Percentiles rank a stretch among this genome's conserved stretches.
Evolutionary conservation across 2,113 vertebrate genomes (phyloP).

Genomic region (Erpornis zantholeuca): DNA sequence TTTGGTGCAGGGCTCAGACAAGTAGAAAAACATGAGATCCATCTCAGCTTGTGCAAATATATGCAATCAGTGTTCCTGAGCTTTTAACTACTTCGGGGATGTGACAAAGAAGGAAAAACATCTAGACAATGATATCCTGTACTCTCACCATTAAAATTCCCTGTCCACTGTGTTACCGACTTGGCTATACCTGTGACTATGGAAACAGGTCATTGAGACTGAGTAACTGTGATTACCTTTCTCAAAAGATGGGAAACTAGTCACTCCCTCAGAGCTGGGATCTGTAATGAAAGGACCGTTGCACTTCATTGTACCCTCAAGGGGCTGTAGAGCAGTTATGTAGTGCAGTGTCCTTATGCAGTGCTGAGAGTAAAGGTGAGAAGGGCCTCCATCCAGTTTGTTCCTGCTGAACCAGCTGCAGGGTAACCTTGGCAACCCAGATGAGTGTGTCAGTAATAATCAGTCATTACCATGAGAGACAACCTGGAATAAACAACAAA

Average conservation of each 20-base stretch:
- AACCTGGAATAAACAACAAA: not conserved
- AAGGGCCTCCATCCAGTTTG: not conserved
- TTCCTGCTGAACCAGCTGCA: not conserved
- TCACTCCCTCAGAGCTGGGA: not conserved
- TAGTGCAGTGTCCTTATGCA: not conserved
- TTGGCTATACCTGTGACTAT: not conserved
- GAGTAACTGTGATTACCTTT: not conserved
- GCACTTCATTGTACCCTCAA: not conserved
- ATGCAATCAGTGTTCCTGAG: not conserved
- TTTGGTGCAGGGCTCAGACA: not conserved
- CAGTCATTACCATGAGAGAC: not conserved
- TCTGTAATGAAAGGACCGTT: not conserved
- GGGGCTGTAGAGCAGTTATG: not conserved
- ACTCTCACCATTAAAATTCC: not conserved
- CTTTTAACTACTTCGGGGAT: not conserved
- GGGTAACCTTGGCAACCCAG: not conserved
- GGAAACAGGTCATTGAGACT: not conserved
- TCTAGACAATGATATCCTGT: not conserved
- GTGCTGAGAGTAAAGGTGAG: not conserved
- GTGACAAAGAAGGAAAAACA: not conserved
- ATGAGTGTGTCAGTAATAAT: not conserved
- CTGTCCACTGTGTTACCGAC: not conserved
- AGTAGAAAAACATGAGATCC: not conserved
- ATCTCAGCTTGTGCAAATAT: not conserved
- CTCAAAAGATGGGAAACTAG: not conserved